Percentiles rank a stretch among this genome's conserved stretches.
phyloP scores from a whole-genome alignment of 2,113 vertebrate genomes.

The Tricholaema leucomelas region DNA sequence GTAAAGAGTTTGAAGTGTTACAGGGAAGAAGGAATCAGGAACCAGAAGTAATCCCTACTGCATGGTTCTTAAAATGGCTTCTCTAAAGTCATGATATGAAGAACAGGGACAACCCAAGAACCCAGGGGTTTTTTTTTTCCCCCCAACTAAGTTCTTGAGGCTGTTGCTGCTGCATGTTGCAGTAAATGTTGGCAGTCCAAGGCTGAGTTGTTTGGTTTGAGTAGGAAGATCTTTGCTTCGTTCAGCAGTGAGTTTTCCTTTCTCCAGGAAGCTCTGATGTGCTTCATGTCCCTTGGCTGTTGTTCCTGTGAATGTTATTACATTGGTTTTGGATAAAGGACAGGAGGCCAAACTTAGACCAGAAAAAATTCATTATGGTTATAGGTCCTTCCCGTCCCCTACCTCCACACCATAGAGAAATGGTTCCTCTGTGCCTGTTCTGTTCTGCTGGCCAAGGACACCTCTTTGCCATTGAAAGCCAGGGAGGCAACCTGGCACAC shows the following conservation, averaged over 20 bases:
- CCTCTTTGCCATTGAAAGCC: background rate
- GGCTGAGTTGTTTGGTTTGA: background rate
- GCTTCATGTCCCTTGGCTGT: background rate
- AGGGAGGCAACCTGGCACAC: slow-evolving; percentile 15
- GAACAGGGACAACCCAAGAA: background rate
- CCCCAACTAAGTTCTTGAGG: background rate
- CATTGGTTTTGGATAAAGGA: background rate
- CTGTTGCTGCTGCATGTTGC: background rate
- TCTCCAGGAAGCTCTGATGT: background rate
- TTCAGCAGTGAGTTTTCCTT: background rate
- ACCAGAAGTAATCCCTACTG: background rate
- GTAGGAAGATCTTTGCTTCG: background rate
- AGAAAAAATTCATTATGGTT: background rate
- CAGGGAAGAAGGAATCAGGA: background rate
- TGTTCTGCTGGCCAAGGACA: accelerated
- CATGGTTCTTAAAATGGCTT: background rate
- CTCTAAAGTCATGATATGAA: background rate
- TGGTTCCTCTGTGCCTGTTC: background rate
- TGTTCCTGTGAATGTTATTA: background rate
- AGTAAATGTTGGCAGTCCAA: background rate
- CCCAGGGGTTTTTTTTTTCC: no score
- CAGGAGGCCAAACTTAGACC: background rate
- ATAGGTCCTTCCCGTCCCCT: background rate
- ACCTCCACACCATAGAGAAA: background rate
- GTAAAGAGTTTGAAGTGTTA: background rate